Evolutionary conservation across 2,888 invertebrate genomes (phyloP).

Genomic region (Drosophila robusta): DNA sequence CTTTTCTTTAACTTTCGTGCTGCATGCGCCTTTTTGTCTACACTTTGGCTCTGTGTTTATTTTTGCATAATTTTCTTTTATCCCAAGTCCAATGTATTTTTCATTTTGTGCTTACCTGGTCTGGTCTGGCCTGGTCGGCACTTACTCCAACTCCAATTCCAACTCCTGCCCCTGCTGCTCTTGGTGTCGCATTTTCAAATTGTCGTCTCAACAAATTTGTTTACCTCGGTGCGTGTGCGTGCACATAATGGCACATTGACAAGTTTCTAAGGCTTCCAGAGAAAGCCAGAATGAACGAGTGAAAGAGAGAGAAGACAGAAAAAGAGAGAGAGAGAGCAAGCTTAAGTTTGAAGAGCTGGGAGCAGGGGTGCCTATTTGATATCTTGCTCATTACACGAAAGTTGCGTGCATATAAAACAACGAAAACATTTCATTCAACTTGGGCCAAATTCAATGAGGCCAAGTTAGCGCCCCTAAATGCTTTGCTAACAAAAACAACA

Average conservation of each 20-base stretch:
- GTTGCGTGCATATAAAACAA: slow-evolving; percentile 45
- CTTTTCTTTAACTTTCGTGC: slow-evolving; percentile 39
- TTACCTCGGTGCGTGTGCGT: slow-evolving; percentile 61
- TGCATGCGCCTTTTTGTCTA: slow-evolving; percentile 36
- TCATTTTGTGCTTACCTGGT: slow-evolving; percentile 67
- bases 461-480: slow-evolving; percentile 52
- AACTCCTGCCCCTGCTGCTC: slow-evolving; percentile 6
- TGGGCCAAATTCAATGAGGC: slow-evolving; percentile 40
- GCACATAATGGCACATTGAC: slow-evolving; percentile 37
- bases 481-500: slow-evolving; percentile 26
- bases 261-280: slow-evolving; percentile 49
- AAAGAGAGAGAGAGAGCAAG: neutral
- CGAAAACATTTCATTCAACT: slow-evolving; percentile 54
- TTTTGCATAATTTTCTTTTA: slow-evolving; percentile 77
- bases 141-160: slow-evolving; percentile 17
- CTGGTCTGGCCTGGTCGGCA: slow-evolving; percentile 25
- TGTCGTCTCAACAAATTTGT: slow-evolving; percentile 72
- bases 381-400: slow-evolving; percentile 58
- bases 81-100: slow-evolving; percentile 70
- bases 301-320: neutral
- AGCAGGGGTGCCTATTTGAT: slow-evolving; percentile 36
- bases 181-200: slow-evolving; percentile 46
- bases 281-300: neutral
- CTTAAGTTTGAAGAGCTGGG: slow-evolving; percentile 4
- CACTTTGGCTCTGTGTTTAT: slow-evolving; percentile 57